These are phyloP conservation scores for Onychomys leucogaster DNA, from an alignment of 2,797 vertebrate species.

Conservation along the genomic window DNA sequence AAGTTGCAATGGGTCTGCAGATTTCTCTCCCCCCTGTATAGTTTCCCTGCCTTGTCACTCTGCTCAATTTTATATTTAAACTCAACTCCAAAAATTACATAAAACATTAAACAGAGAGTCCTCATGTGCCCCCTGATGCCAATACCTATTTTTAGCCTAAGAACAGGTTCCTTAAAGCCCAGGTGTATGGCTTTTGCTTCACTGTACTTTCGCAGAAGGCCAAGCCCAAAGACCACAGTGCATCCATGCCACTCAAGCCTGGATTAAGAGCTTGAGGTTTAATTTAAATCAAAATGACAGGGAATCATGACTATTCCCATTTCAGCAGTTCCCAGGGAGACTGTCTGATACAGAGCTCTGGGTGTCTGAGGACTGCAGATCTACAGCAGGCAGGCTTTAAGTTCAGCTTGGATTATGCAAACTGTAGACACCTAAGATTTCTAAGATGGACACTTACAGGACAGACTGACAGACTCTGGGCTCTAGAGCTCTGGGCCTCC, in stretches of 20 bases:
- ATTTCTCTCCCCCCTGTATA: not conserved
- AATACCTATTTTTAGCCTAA: not conserved
- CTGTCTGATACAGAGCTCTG: not conserved
- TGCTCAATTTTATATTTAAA: not conserved
- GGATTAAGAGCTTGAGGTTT: slow-evolving; percentile 32
- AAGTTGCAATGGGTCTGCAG: accelerated
- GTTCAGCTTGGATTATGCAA: not conserved
- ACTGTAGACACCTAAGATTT: not conserved
- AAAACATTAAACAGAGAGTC: not conserved
- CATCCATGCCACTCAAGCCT: not conserved
- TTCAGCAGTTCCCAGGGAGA: not conserved
- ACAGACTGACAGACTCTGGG: not conserved
- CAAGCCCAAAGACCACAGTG: accelerated
- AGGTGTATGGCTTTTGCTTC: not conserved
- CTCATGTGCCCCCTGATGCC: not conserved
- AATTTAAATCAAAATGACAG: slow-evolving; percentile 56
- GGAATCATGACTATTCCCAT: not conserved
- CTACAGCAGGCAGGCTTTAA: accelerated
- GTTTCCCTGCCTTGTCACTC: not conserved
- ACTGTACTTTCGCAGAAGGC: not conserved
- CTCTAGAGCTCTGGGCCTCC: too few relatives aligned
- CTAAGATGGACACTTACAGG: not conserved
- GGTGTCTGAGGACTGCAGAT: not conserved
- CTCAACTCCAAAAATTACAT: not conserved
- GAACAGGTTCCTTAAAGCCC: accelerated